Evolutionary conservation across 2,113 vertebrate genomes (phyloP).

Genomic region (Oenanthe oenanthe): DNA sequence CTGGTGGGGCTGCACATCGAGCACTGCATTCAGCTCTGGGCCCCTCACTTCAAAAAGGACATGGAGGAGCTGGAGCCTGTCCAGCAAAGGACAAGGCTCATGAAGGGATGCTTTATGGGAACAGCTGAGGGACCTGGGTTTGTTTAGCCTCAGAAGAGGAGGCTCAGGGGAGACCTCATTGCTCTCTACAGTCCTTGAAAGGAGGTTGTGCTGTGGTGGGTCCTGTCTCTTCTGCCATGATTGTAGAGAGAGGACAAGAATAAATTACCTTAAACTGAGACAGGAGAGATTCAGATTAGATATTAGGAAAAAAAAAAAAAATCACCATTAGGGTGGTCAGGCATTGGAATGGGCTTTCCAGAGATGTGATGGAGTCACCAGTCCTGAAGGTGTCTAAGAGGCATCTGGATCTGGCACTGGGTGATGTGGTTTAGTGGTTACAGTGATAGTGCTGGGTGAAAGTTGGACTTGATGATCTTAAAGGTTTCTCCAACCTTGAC

Average conservation of each 20-base stretch:
- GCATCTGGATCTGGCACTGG: background rate
- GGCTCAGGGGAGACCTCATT: background rate
- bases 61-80: background rate
- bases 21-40: background rate
- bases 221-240: accelerated
- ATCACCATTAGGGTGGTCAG: background rate
- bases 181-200: background rate
- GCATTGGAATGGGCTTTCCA: background rate
- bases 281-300: background rate
- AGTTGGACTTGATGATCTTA: background rate
- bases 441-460: background rate
- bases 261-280: background rate
- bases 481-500: background rate
- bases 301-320: background rate
- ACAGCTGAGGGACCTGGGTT: background rate
- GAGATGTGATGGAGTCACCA: background rate
- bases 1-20: accelerated
- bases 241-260: background rate
- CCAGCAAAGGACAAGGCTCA: background rate
- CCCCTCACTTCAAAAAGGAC: background rate
- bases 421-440: background rate
- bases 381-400: background rate
- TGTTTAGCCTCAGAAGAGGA: background rate
- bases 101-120: background rate
- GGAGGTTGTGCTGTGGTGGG: background rate